Evolutionary conservation across 1,140 invertebrate species (phyloP).

Genomic region (Homarus americanus): DNA sequence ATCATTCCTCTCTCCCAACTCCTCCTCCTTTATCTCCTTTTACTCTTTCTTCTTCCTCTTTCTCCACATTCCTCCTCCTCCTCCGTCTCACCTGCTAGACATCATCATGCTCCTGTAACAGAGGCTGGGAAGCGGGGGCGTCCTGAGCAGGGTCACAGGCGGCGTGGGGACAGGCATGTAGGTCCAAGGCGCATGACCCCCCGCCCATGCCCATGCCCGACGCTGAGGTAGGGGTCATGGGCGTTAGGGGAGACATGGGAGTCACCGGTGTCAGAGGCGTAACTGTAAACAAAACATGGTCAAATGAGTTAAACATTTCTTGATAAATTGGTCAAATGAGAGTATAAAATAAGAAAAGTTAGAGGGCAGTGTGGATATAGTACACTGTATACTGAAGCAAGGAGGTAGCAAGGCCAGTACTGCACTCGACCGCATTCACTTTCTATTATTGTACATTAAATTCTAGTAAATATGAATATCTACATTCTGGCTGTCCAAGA

Average conservation of each 20-base stretch:
- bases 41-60: background rate
- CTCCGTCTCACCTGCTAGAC: conserved; percentile 49
- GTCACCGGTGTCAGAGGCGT: conserved; percentile 50
- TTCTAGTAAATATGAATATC: too few relatives aligned
- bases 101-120: conserved; percentile 46
- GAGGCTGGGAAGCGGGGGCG: conserved; percentile 42
- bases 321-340: too few relatives aligned
- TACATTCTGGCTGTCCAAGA: too few relatives aligned
- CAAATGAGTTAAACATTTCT: too few relatives aligned
- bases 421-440: too few relatives aligned
- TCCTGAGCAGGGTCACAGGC: conserved; percentile 18
- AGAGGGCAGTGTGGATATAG: too few relatives aligned
- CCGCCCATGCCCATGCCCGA: conserved; percentile 30
- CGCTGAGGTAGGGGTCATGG: conserved; percentile 61
- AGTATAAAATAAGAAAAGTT: too few relatives aligned
- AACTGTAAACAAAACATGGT: conserved; percentile 51
- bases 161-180: conserved; percentile 16
- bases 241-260: conserved; percentile 58
- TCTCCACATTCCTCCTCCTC: background rate
- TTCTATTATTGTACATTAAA: too few relatives aligned
- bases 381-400: too few relatives aligned
- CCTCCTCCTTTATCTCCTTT: background rate
- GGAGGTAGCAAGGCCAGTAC: too few relatives aligned
- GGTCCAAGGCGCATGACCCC: conserved; percentile 52
- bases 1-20: background rate